Percentiles rank a stretch among this genome's conserved stretches.
phyloP scores from a whole-genome alignment of 1,140 invertebrate species.

The Drosophila ambigua region DNA sequence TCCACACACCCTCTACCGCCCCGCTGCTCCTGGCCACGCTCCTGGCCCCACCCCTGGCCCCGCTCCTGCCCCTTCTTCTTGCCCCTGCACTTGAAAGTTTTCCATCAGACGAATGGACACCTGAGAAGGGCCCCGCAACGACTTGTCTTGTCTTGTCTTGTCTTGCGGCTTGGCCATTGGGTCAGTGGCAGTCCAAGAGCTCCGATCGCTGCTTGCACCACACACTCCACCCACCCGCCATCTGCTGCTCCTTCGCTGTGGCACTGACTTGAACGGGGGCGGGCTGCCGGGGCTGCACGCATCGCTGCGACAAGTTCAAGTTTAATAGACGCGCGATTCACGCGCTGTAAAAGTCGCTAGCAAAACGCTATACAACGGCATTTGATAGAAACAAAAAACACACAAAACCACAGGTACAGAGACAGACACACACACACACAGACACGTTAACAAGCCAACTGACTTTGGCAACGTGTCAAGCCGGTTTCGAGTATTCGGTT shows the following conservation, averaged over 20 bases:
- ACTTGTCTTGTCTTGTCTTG: too few relatives aligned
- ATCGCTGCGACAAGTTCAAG: conserved; percentile 70
- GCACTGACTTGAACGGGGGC: too few relatives aligned
- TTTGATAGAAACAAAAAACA: conserved; percentile 35
- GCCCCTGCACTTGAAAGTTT: conserved; percentile 67
- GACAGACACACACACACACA: neutral
- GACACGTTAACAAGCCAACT: conserved; percentile 22
- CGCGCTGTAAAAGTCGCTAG: conserved; percentile 45
- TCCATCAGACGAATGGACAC: conserved; percentile 28
- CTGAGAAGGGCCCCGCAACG: neutral
- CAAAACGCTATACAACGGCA: conserved; percentile 52
- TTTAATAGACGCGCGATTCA: conserved; percentile 59
- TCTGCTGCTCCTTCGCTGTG: neutral
- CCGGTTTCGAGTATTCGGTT: conserved; percentile 52
- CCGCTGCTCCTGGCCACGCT: too few relatives aligned
- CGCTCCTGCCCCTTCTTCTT: too few relatives aligned
- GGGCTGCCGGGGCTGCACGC: conserved; percentile 27
- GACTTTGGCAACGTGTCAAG: conserved; percentile 76
- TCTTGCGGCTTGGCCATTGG: neutral
- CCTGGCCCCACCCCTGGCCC: too few relatives aligned
- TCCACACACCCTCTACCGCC: too few relatives aligned
- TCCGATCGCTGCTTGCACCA: too few relatives aligned
- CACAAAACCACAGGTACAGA: neutral
- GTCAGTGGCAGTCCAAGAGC: conserved; percentile 15
- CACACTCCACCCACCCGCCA: too few relatives aligned